A percentile compares a stretch with the other conserved stretches of the same genome.
Evolutionary conservation across 2,888 invertebrate species (phyloP).

Genomic region (Toxonevra muliebris): DNA sequence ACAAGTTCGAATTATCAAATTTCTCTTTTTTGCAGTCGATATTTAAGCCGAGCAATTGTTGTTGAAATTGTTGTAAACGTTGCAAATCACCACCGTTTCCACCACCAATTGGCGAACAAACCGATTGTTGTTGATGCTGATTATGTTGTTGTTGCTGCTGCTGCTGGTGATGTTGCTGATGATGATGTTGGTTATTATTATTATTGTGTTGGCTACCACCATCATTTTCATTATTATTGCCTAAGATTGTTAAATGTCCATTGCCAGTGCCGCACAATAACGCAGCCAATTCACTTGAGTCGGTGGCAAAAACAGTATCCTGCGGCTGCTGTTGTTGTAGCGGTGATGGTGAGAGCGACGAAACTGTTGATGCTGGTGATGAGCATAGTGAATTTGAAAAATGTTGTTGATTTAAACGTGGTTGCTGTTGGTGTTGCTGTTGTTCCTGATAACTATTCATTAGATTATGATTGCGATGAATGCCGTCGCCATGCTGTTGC

Average conservation of each 20-base stretch:
- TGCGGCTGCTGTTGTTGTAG: constrained; percentile 41
- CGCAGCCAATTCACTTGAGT: constrained; percentile 56
- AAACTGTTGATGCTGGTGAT: constrained; percentile 60
- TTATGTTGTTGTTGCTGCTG: constrained; percentile 48
- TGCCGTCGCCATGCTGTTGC: constrained; percentile 38
- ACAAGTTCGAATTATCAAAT: constrained; percentile 54
- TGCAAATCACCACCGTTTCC: constrained; percentile 15
- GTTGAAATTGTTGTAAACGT: constrained; percentile 45
- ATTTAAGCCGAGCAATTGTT: constrained; percentile 52
- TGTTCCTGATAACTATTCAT: constrained; percentile 34
- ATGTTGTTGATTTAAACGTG: constrained; percentile 48
- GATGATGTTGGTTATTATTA: constrained; percentile 8
- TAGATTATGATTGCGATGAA: constrained; percentile 27
- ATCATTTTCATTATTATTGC: constrained; percentile 41
- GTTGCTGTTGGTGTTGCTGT: constrained; percentile 40
- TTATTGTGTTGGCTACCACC: constrained; percentile 2
- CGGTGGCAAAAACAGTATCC: constrained; percentile 46
- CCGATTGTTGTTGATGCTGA: constrained; percentile 44
- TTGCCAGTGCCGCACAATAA: constrained; percentile 53
- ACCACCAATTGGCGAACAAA: constrained; percentile 19
- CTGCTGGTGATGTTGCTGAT: constrained; percentile 30
- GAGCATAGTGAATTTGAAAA: constrained; percentile 58
- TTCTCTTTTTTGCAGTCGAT: constrained; percentile 61
- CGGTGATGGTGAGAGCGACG: constrained; percentile 61
- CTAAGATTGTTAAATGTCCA: constrained; percentile 51